Percentiles rank a stretch among this genome's conserved stretches.
Conservation (phyloP, 2,888 invertebrate genomes). For the Amblyjoppa proteus region DNA sequence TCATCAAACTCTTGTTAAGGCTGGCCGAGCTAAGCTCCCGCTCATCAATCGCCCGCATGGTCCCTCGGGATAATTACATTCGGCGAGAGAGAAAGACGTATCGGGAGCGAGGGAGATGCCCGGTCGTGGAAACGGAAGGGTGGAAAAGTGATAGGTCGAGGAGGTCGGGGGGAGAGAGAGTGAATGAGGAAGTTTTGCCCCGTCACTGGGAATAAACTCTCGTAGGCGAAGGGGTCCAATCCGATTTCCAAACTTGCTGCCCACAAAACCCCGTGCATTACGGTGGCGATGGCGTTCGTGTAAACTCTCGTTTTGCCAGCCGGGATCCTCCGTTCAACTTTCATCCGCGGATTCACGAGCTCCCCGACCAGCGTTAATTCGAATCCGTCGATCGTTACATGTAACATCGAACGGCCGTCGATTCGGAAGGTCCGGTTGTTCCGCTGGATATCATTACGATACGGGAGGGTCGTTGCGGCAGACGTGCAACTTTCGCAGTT, state of each 20-base stretch:
- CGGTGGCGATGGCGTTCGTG: conserved; percentile 13
- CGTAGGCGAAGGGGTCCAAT: conserved; percentile 62
- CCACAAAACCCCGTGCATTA: conserved; percentile 52
- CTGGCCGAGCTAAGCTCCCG: conserved; percentile 69
- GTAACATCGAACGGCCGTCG: conserved; percentile 5
- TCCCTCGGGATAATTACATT: conserved; percentile 69
- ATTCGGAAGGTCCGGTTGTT: background rate
- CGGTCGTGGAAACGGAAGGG: conserved; percentile 9
- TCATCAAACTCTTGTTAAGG: conserved; percentile 72
- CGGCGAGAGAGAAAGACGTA: conserved; percentile 55
- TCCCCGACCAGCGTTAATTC: conserved; percentile 34
- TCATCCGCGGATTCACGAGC: conserved; percentile 12
- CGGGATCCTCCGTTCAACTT: conserved; percentile 15
- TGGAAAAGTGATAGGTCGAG: conserved; percentile 38
- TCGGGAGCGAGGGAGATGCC: conserved; percentile 18
- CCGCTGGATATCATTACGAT: background rate
- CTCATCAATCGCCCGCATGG: conserved; percentile 70
- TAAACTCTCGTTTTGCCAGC: conserved; percentile 29
- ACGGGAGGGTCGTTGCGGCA: background rate
- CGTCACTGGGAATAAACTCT: conserved; percentile 56
- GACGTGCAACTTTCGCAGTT: background rate
- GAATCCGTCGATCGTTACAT: background rate
- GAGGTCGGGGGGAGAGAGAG: conserved; percentile 30
- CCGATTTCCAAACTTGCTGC: conserved; percentile 65
- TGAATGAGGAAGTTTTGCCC: conserved; percentile 64